Evolutionary conservation across 64 coral and sea anemone species (phyloP).

Genomic region (Pachyseris speciosa): DNA sequence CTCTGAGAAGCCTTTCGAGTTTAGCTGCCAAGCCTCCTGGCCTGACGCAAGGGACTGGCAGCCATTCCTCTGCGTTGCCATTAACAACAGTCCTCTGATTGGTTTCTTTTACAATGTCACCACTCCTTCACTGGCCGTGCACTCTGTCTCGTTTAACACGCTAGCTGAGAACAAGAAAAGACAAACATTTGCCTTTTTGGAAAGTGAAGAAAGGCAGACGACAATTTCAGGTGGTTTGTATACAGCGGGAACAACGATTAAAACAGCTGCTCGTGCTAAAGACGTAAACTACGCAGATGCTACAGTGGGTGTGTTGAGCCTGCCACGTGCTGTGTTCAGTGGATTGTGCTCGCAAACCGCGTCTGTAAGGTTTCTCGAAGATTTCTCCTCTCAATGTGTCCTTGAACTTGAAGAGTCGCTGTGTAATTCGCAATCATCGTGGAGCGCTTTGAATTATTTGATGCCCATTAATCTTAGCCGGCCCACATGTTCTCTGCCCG

Average conservation of each 20-base stretch:
- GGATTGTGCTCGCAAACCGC: constrained; percentile 70
- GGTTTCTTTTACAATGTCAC: constrained; percentile 84
- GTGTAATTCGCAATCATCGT: constrained; percentile 59
- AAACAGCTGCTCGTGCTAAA: constrained; percentile 65
- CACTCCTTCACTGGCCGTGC: constrained; percentile 48
- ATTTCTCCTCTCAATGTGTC: constrained; percentile 62
- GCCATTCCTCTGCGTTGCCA: constrained; percentile 75
- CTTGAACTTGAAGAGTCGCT: constrained; percentile 54
- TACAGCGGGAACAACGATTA: constrained; percentile 65
- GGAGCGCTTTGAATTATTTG: constrained; percentile 82
- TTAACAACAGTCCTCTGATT: constrained; percentile 78
- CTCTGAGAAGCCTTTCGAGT: constrained; percentile 68
- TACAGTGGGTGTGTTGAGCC: constrained; percentile 51
- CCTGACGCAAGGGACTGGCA: constrained; percentile 78
- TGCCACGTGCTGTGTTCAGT: constrained; percentile 69
- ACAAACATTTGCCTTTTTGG: constrained; percentile 54
- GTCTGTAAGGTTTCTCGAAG: constrained; percentile 73
- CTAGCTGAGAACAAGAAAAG: constrained; percentile 45
- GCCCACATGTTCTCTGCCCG: constrained; percentile 61
- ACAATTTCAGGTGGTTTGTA: constrained; percentile 41
- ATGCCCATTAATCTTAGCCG: constrained; percentile 47
- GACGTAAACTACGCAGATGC: constrained; percentile 68
- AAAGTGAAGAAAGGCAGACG: constrained; percentile 37
- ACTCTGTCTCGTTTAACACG: constrained; percentile 6
- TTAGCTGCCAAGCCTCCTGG: constrained; percentile 86